Evolutionary conservation across 2,797 vertebrate genomes (phyloP), one percentile per base, ranked within the genome.

Genomic region (Poecilia wingei): DNA sequence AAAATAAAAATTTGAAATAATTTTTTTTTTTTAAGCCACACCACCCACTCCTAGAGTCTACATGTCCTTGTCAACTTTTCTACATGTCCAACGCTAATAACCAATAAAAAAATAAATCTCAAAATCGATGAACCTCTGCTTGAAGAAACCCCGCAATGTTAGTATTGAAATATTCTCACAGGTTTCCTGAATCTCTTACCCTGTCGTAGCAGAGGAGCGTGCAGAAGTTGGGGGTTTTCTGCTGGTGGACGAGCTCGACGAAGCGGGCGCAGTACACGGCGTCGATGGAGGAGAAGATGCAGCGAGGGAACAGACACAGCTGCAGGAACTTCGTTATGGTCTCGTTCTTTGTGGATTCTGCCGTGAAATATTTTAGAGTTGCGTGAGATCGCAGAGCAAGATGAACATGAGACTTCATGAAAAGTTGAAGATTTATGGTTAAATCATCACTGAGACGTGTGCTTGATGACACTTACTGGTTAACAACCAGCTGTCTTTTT

Each of bases 261-360:
- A 99, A 99, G 91, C 97, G 97, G 77, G 98, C 98, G 72, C 98
- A 99, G 93, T 99, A 99, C 77, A 99, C 97, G 0, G 98, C 98
- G 53, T 99, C 98, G 47, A 99, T 99, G 88, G 98, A 98, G 5
- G 98, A 99, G 95, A 99, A 99, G 94, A 99, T 98, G 93, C 98
- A 99, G 81, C 98, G 98, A 75, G 98, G 98, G 95, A 99, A 99
- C 93, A 99, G 96, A 89, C 98, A 99, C 64, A 99, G 95, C 95
- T 99, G 98, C 86, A 99, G 96, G 95, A 99, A 99, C 95, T 99
- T 99, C 47, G 98, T 99, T 92, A 99, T 99, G 77, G 98, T 99
- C 94, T 99, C 98, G 71, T 99, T 99, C 95, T 99, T 99, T 80
- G 98, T 99, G 72, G 98, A 99, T 92, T 98, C 98, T 99, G 94